phyloP scores from a whole-genome alignment of 1,140 invertebrate genomes.

The Helicorthomorpha holstii region DNA sequence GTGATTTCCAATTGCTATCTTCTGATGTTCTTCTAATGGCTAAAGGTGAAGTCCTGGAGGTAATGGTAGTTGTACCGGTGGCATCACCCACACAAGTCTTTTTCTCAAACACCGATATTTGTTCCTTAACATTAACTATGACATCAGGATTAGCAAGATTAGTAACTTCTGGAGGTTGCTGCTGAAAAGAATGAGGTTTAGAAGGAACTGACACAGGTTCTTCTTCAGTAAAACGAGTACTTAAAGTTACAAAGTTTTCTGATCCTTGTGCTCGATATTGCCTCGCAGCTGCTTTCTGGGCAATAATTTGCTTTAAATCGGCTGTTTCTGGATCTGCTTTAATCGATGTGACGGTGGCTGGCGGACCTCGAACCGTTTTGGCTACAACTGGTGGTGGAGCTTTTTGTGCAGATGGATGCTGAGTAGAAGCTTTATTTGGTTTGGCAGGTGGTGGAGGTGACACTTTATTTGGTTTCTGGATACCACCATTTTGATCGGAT shows the following conservation, averaged over 20 bases:
- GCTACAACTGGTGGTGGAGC: constrained; percentile 13
- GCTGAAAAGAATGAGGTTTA: not conserved
- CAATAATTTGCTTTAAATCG: constrained; percentile 18
- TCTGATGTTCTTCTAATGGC: not conserved
- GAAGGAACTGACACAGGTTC: not conserved
- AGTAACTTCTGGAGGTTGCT: not conserved
- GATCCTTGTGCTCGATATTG: constrained; percentile 8
- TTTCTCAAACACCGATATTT: constrained; percentile 7
- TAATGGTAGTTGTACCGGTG: not conserved
- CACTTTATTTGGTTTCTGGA: too few species aligned
- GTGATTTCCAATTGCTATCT: not conserved
- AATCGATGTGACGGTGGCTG: not conserved
- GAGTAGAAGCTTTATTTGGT: not conserved
- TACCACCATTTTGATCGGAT: too few species aligned
- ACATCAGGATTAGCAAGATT: not conserved
- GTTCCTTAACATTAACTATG: constrained; percentile 3
- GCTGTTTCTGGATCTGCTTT: not conserved
- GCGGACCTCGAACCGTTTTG: constrained; percentile 13
- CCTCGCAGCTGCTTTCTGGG: constrained; percentile 18
- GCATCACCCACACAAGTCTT: not conserved
- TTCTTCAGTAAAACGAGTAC: not conserved
- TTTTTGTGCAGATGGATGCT: not conserved
- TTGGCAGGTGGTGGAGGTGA: too few species aligned
- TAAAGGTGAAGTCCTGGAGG: not conserved
- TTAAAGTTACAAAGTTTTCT: not conserved